phyloP scores from a whole-genome alignment of 2,888 invertebrate species.

The Tetanocera ferruginea region DNA sequence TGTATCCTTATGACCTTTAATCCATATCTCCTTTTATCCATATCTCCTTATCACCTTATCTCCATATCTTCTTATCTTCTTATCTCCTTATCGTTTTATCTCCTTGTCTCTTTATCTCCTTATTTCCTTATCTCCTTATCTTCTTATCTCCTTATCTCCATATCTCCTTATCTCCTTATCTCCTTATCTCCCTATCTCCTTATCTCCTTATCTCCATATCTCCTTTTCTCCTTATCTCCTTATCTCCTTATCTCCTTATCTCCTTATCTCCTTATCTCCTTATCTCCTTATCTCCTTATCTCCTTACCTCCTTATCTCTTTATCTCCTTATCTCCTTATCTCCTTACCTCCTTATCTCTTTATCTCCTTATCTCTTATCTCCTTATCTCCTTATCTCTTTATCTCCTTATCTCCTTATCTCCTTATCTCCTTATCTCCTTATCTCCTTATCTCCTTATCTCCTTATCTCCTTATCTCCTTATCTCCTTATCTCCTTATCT shows the following conservation, averaged over 20 bases:
- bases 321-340: background rate
- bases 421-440: too few relatives aligned
- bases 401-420: too few relatives aligned
- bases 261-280: background rate
- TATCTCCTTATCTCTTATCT: background rate
- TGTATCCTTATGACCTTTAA: too few relatives aligned
- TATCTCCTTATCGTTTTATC: too few relatives aligned
- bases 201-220: background rate
- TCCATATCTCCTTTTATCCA: too few relatives aligned
- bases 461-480: too few relatives aligned
- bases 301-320: background rate
- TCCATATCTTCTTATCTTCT: too few relatives aligned
- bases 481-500: too few relatives aligned
- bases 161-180: background rate
- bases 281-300: background rate
- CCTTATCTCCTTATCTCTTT: too few relatives aligned
- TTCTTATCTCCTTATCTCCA: background rate
- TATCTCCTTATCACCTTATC: too few relatives aligned
- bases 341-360: background rate
- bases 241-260: background rate
- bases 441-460: too few relatives aligned
- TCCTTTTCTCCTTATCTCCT: background rate
- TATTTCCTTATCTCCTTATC: background rate
- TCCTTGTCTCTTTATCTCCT: background rate
- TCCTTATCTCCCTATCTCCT: background rate